A percentile compares a stretch with the other conserved stretches of the same genome.
Conservation (phyloP, 1,140 invertebrate genomes). For the Sycobia sp. region DNA sequence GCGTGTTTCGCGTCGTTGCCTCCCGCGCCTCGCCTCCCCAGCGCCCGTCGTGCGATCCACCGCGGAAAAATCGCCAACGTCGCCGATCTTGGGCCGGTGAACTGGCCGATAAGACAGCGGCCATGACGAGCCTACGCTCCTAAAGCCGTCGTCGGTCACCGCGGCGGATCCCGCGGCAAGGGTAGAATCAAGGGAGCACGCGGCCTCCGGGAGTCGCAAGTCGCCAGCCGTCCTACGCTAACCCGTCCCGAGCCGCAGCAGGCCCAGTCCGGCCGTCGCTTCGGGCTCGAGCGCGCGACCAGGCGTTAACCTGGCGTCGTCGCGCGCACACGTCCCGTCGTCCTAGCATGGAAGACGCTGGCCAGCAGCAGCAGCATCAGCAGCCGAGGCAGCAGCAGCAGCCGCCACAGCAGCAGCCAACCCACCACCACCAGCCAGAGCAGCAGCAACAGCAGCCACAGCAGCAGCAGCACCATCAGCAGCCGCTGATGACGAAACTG, state of each 20-base stretch:
- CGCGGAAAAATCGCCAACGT: too few species aligned
- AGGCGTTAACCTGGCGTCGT: constrained; percentile 6
- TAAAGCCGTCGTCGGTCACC: not conserved
- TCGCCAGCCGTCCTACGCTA: too few species aligned
- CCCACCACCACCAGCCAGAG: constrained; percentile 35
- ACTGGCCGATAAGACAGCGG: too few species aligned
- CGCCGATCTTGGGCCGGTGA: too few species aligned
- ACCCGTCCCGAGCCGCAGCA: not conserved
- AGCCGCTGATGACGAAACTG: constrained; percentile 60
- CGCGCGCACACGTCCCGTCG: not conserved
- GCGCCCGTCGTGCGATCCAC: too few species aligned
- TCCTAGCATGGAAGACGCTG: constrained; percentile 45
- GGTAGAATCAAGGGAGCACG: not conserved
- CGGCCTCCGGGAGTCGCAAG: not conserved
- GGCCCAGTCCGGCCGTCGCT: constrained; percentile 2
- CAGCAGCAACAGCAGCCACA: constrained; percentile 43
- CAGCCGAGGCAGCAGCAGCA: constrained; percentile 58
- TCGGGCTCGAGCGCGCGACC: constrained; percentile 10
- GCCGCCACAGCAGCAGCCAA: constrained; percentile 51
- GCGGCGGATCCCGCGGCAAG: not conserved
- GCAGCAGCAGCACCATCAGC: constrained; percentile 22
- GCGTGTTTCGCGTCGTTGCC: too few species aligned
- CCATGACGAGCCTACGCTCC: not conserved
- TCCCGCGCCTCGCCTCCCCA: too few species aligned
- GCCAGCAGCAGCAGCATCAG: not conserved